phyloP scores from a whole-genome alignment of 1,140 invertebrate species.

The Scaptomyza montana region DNA sequence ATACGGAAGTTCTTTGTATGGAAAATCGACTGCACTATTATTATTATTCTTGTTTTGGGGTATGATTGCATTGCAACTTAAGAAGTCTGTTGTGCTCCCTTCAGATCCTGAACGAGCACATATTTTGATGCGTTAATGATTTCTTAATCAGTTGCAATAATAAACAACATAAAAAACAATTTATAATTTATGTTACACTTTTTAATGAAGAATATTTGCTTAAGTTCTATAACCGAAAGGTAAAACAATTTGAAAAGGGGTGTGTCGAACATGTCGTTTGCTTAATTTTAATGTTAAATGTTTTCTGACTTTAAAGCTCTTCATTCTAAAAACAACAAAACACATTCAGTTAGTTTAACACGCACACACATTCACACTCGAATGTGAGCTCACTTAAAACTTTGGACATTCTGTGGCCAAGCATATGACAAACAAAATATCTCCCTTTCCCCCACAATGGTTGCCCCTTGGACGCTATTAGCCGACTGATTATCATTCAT shows the following conservation, averaged over 20 bases:
- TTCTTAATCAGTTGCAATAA: too few relatives aligned
- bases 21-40: too few relatives aligned
- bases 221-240: not conserved
- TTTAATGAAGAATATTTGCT: too few relatives aligned
- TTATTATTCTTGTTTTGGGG: too few relatives aligned
- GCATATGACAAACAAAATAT: slow-evolving; percentile 21
- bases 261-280: slow-evolving; percentile 16
- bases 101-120: too few relatives aligned
- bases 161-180: too few relatives aligned
- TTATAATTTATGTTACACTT: too few relatives aligned
- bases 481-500: slow-evolving; percentile 38
- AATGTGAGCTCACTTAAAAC: slow-evolving; percentile 24
- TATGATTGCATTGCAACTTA: too few relatives aligned
- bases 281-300: slow-evolving; percentile 22
- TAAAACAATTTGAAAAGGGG: not conserved
- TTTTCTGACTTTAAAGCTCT: slow-evolving; percentile 2
- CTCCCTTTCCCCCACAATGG: not conserved
- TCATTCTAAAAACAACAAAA: not conserved
- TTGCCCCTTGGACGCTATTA: not conserved
- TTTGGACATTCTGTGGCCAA: slow-evolving; percentile 38
- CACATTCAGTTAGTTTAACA: not conserved
- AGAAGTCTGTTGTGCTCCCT: too few relatives aligned
- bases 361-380: not conserved
- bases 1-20: too few relatives aligned
- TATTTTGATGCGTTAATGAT: too few relatives aligned